Evolutionary conservation across 1,140 invertebrate species (phyloP).

Genomic region (Magallana angulata): DNA sequence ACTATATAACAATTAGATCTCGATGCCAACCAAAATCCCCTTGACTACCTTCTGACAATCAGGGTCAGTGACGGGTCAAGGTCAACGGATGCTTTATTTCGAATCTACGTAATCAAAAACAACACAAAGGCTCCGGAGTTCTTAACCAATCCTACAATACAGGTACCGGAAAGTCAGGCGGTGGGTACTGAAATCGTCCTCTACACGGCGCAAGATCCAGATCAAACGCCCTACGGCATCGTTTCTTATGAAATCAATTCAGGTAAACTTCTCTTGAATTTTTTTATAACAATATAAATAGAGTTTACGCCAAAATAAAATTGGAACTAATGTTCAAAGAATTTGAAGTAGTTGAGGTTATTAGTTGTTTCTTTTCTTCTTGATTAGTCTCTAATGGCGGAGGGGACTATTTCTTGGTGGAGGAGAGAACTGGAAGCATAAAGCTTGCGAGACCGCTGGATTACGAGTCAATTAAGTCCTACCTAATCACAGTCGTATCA

Average conservation of each 20-base stretch:
- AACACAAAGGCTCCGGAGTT: not conserved
- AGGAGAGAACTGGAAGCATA: not conserved
- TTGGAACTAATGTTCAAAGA: no score
- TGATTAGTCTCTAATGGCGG: not conserved
- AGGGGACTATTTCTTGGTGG: not conserved
- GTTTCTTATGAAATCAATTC: conserved; percentile 15
- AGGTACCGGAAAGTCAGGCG: not conserved
- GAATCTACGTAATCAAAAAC: not conserved
- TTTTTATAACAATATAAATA: not conserved
- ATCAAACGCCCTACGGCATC: not conserved
- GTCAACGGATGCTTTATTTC: not conserved
- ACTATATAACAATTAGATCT: not conserved
- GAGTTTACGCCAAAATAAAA: no score
- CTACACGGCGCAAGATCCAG: not conserved
- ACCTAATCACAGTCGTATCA: not conserved
- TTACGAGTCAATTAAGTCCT: not conserved
- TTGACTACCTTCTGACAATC: not conserved
- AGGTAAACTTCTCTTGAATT: not conserved
- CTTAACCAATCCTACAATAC: not conserved
- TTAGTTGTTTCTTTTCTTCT: no score
- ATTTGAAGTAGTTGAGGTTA: no score
- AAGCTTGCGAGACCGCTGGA: not conserved
- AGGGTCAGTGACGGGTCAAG: conserved; percentile 4
- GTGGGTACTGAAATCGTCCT: not conserved
- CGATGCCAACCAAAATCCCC: not conserved